Conservation (phyloP, 2,888 invertebrate genomes). For the Laspeyria flexula region DNA sequence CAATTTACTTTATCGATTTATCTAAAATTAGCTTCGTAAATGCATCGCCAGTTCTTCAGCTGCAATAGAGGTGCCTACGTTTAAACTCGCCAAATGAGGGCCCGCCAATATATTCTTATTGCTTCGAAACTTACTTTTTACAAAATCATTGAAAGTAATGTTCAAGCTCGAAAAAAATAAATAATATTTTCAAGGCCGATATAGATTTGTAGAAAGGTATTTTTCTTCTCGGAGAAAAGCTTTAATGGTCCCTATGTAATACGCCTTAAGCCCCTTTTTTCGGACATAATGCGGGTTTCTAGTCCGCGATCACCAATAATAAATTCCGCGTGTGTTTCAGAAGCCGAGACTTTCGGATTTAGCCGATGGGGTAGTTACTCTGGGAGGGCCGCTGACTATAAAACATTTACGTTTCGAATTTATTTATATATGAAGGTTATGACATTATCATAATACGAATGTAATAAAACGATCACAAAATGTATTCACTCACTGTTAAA, state of each 20-base stretch:
- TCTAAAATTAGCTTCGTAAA: constrained; percentile 53
- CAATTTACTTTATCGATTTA: constrained; percentile 58
- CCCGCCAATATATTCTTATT: too few species aligned
- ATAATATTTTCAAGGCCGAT: constrained; percentile 27
- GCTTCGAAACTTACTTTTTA: too few species aligned
- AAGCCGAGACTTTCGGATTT: constrained; percentile 51
- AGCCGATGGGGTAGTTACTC: constrained; percentile 42
- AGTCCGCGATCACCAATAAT: constrained; percentile 49
- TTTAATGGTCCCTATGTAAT: constrained; percentile 53
- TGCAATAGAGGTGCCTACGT: constrained; percentile 30
- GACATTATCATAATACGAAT: constrained; percentile 67
- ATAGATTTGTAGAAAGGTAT: constrained; percentile 24
- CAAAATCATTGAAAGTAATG: constrained; percentile 11
- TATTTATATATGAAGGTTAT: constrained; percentile 66
- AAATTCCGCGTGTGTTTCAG: constrained; percentile 50
- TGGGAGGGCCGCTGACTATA: constrained; percentile 48
- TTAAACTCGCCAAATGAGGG: too few species aligned
- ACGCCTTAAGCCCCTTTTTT: constrained; percentile 44
- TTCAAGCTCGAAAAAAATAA: constrained; percentile 20
- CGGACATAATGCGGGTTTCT: constrained; percentile 43
- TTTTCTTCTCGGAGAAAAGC: constrained; percentile 47
- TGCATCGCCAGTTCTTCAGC: constrained; percentile 42
- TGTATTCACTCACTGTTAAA: constrained; percentile 63
- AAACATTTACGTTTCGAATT: constrained; percentile 64
- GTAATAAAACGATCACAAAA: constrained; percentile 63